These are phyloP conservation scores for Aratinga solstitialis DNA, from an alignment of 2,797 vertebrate genomes.

Conservation along the genomic window DNA sequence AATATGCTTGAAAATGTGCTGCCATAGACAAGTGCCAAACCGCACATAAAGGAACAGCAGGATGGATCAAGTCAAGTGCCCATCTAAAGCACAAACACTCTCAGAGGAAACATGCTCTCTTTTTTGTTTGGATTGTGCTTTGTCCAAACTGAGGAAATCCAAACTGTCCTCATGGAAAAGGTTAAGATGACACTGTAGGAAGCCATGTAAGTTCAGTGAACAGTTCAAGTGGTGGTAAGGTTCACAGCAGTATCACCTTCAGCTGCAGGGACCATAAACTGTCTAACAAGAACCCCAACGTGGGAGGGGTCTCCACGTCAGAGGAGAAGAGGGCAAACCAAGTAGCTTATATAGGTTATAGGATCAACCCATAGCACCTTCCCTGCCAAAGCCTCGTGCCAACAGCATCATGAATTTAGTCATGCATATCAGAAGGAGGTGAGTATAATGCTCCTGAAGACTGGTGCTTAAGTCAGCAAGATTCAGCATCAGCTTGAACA, in stretches of 20 bases:
- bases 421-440: not conserved
- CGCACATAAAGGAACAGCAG: slow-evolving; percentile 48
- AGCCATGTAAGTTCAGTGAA: slow-evolving; percentile 19
- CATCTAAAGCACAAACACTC: not conserved
- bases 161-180: not conserved
- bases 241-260: not conserved
- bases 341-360: not conserved
- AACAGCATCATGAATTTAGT: not conserved
- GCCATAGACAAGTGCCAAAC: slow-evolving; percentile 45
- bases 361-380: not conserved
- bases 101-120: not conserved
- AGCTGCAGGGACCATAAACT: not conserved
- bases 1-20: slow-evolving; percentile 34
- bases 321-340: not conserved
- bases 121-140: not conserved
- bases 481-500: not conserved
- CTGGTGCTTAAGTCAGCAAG: not conserved
- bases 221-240: not conserved
- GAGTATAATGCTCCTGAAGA: not conserved
- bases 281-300: not conserved
- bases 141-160: slow-evolving; percentile 19
- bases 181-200: not conserved
- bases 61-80: slow-evolving; percentile 25
- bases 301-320: not conserved
- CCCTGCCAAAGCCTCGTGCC: accelerated